These are phyloP conservation scores for Taeniopygia guttata DNA, from an alignment of 2,797 vertebrate species.

Conservation along the genomic window DNA sequence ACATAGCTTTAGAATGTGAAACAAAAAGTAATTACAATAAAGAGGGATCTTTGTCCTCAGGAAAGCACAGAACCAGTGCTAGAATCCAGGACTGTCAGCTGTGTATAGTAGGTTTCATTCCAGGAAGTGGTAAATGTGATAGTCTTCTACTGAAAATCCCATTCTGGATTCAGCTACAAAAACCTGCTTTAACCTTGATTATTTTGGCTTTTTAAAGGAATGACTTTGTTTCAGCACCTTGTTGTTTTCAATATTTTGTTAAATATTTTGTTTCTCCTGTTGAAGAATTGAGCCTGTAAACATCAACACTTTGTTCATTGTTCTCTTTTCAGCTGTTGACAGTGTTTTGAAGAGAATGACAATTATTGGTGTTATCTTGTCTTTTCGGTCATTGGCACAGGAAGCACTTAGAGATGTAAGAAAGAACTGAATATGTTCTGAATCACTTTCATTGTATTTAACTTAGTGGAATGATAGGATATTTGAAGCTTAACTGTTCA, in stretches of 20 bases:
- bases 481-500: not conserved
- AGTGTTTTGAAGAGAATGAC: constrained; percentile 99
- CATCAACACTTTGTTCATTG: not conserved
- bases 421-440: not conserved
- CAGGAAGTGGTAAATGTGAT: not conserved
- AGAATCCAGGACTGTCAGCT: not conserved
- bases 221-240: not conserved
- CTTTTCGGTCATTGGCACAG: constrained; percentile 96
- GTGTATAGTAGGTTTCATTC: not conserved
- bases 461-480: not conserved
- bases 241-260: not conserved
- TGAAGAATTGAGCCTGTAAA: not conserved
- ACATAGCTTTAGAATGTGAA: not conserved
- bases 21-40: not conserved
- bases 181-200: not conserved
- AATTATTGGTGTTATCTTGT: constrained; percentile 97
- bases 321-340: constrained; percentile 86
- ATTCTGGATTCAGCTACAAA: not conserved
- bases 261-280: not conserved
- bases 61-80: not conserved
- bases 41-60: not conserved
- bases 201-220: not conserved
- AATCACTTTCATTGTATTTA: not conserved
- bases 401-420: constrained; percentile 97
- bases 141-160: not conserved